Base-by-base conservation (phyloP, 2,888 invertebrate species). In the Agrochola macilenta region DNA sequence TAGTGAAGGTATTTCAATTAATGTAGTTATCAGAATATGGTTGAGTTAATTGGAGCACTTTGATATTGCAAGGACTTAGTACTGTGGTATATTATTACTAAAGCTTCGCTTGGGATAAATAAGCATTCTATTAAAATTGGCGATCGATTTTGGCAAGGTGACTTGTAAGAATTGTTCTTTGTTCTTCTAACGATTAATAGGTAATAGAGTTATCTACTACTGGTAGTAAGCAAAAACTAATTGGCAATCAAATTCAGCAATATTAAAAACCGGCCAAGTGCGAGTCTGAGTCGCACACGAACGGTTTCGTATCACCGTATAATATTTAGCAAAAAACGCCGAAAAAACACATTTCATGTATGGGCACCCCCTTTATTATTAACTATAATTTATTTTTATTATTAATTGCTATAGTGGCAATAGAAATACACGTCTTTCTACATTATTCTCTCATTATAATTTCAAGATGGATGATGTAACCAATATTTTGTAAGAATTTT, bases 1-100 rank as follows among this genome's bases (percentile, higher is more conserved):
- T 76, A 66, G 61, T 84, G 69, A 79, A 81, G 74, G 63, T 87
- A 87, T 81, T 85, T 77, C 64, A 79, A 87, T 87, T 79, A 84
- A 81, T 78, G 26, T 76, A 76, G 72, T 54, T 78, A 84, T 73
- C 60, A 65, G 76, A 73, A 77, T 70, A 68, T 65, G 61, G 75
- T 78, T 30, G 60, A 71, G 71, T 83, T 75, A 78, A 82, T 86
- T 76, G 49, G 70, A 70, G 30, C 54, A 60, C 20, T 73, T 75
- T 26, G 52, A 63, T 61, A 82, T 72, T 76, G 20, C 46, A 43
- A 26, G 26, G 30, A 39, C 57, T 71, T n/a, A 23, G 61, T 63
- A n/a, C 58, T 82, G 23, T 46, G 17, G 43, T 9, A n/a, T 26
- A 61, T 11, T 65, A 46, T 43, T 39, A 39, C 1, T 30, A n/a